Evolutionary conservation across 35 echinoderm and acorn worm species (phyloP), one percentile per base, ranked within the genome.

Genomic region (Eucidaris tribuloides): DNA sequence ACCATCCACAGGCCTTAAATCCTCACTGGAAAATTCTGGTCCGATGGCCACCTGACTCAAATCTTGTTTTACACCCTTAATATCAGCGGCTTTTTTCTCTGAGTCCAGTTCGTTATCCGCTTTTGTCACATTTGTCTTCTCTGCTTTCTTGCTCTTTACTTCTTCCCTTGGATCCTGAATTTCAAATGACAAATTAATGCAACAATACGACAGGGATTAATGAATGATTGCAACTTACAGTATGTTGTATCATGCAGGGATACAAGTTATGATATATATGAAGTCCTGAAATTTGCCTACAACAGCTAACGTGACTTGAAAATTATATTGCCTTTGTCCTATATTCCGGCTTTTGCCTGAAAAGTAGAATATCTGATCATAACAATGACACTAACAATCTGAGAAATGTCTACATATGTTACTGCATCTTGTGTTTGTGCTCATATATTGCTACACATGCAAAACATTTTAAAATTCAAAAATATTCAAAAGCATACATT

Each of bases 41-140:
- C 83, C 94, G 25, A 97, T 86, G 59, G 65, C 78, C 17, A 97
- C 80, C 27, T 88, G 58, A 28, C 85, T 83, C 37, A 91, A 83
- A 54, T 97, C 85, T 42, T 97, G 94, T 46, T 77, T 84, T 7
- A 97, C 94, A 33, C 76, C 58, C 33, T 36, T 46, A 34, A 90
- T 64, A 11, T 64, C 60, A 7, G 0, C 71, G 24, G 25, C 39
- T 70, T 85, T 88, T 0, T 57, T 77, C 59, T 81, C 46, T 9
- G 46, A 20, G 24, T 17, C 49, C 6, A 78, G 18, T 4, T 66
- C 58, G 29, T 62, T 57, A 4, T 44, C 25, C 28, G 30, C 20
- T 31, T 45, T 52, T 68, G 77, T n/a, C 25, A 52, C 61, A 29
- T 34, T 82, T 42, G 19, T 52, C 42, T 86, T 86, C 23, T 58